Base-by-base conservation (phyloP, 2,797 vertebrate species). In the Tapera naevia region DNA sequence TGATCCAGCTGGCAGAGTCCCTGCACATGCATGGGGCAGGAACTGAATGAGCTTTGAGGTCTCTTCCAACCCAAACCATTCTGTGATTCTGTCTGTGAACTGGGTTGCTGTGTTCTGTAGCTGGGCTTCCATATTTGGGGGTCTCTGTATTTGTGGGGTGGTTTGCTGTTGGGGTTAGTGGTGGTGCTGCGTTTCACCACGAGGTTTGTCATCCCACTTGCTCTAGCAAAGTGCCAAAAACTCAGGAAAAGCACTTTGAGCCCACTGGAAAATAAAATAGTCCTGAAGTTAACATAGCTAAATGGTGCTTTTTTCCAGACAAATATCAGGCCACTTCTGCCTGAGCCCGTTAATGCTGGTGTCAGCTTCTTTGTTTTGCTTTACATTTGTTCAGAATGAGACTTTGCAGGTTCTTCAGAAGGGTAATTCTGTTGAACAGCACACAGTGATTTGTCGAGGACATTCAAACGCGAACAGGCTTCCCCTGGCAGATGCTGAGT, bases 381-480 rank as follows among this genome's bases (percentile, higher is more conserved):
- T 69, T 66, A 24, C 33, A 27, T 71, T 67, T 45, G 41, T 61
- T 57, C 48, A 76, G 39, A 37, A 30, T 32, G 58, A 51, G 53
- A 73, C 2, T 8, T 22, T 25, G 33, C 39, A 37, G 27, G 17
- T 60, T 17, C 35, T 66, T 79, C 35, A 61, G 48, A 28, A 43
- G 32, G 22, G 60, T 35, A 6, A 61, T 50, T 33, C 51, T 46
- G 23, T 43, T 35, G 54, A 21, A 24, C 18, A 43, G 3, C 25
- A 27, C 0, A 0, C 25, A 12, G 21, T 32, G 32, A 39, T 41
- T 65, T 48, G 51, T 41, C 3, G 1, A 23, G 71, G 53, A n/a
- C 11, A 5, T 46, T 76, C 27, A 82, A 21, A 64, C 23, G 39
- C 30, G 37, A 71, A 66, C 50, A 51, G 6, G 25, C 17, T 83